A percentile compares a stretch with the other conserved stretches of the same genome.
Evolutionary conservation across 2,888 invertebrate genomes (phyloP).

Genomic region (Heliconius erato): DNA sequence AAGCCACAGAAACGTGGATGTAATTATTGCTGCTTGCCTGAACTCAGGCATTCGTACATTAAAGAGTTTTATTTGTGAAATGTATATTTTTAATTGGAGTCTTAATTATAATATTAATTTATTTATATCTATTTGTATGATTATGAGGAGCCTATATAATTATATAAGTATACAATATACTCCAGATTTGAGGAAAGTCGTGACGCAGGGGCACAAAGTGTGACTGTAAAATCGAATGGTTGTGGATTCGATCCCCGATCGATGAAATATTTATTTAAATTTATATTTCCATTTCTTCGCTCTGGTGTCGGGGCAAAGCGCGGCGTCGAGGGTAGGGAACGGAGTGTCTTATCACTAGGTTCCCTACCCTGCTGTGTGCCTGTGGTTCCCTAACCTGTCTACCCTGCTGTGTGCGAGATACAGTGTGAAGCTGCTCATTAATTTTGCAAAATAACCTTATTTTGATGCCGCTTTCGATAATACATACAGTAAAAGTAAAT

Average conservation of each 20-base stretch:
- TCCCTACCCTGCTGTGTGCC: no score
- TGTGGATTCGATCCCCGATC: no score
- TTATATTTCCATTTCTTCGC: no score
- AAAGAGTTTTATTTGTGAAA: conserved; percentile 4
- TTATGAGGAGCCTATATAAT: neutral
- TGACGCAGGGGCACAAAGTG: no score
- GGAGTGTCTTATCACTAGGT: no score
- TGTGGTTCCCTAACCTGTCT: no score
- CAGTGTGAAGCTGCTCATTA: neutral
- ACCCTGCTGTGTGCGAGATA: no score
- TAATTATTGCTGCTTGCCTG: conserved; percentile 12
- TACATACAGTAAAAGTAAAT: neutral
- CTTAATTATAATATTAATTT: neutral
- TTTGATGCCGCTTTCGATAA: neutral
- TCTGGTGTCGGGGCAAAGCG: no score
- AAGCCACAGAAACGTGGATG: conserved; percentile 3
- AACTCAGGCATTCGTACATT: neutral
- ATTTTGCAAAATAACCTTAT: neutral
- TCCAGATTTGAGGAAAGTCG: no score
- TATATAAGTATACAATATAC: neutral
- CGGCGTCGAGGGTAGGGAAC: no score
- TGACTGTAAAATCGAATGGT: no score
- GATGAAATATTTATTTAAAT: no score
- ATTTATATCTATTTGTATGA: neutral
- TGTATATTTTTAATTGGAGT: conserved; percentile 1